Evolutionary conservation across 2,797 vertebrate genomes (phyloP).

Genomic region (Lacerta bilineata): DNA sequence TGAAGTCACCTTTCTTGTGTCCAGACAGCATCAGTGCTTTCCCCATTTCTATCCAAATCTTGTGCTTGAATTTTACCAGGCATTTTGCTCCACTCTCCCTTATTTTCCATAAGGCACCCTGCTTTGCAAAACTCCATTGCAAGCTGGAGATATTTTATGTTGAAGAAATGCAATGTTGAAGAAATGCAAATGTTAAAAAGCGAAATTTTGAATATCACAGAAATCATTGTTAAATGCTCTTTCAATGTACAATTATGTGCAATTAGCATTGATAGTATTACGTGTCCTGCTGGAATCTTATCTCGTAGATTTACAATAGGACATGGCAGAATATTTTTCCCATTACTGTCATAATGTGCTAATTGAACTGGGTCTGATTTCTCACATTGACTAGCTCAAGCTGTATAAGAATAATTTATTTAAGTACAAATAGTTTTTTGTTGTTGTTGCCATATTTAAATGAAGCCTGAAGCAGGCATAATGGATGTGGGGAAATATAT

Average conservation of each 20-base stretch:
- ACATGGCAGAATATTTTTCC: conserved; percentile 58
- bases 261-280: conserved; percentile 58
- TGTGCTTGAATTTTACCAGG: conserved; percentile 54
- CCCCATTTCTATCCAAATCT: conserved; percentile 39
- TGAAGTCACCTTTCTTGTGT: neutral
- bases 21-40: neutral
- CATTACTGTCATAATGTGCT: conserved; percentile 56
- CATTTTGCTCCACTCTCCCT: conserved; percentile 40
- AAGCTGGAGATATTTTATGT: conserved; percentile 16
- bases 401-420: conserved; percentile 49
- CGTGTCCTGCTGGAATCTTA: conserved; percentile 59
- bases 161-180: conserved; percentile 47
- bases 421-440: conserved; percentile 34
- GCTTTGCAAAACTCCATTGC: neutral
- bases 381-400: conserved; percentile 37
- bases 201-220: conserved; percentile 55
- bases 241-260: conserved; percentile 63
- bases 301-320: conserved; percentile 63
- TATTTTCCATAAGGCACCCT: conserved; percentile 30
- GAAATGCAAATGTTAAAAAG: conserved; percentile 59
- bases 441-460: conserved; percentile 53
- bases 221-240: conserved; percentile 55
- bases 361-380: conserved; percentile 61
- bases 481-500: conserved; percentile 52
- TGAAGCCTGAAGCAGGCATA: conserved; percentile 40